phyloP scores from a whole-genome alignment of 2,888 invertebrate genomes.

The Euplexia lucipara region DNA sequence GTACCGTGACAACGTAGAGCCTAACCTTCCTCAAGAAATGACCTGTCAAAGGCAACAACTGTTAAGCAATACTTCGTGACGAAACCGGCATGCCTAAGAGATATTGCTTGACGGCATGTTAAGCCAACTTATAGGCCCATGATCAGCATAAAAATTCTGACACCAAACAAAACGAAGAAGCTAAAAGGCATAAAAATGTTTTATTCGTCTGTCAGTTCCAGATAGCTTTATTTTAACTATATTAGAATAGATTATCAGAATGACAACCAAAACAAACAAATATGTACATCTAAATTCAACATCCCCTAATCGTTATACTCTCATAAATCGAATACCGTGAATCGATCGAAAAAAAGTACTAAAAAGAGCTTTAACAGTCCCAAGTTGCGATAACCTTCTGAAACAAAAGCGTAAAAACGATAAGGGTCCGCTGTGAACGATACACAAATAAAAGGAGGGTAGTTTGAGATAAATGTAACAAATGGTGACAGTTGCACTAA shows the following conservation, averaged over 20 bases:
- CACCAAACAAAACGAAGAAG: too few species aligned
- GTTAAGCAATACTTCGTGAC: too few species aligned
- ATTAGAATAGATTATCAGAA: neutral
- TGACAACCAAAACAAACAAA: conserved; percentile 14
- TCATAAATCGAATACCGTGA: conserved; percentile 27
- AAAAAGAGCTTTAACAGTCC: conserved; percentile 39
- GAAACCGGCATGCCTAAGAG: too few species aligned
- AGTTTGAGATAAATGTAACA: conserved; percentile 53
- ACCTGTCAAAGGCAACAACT: too few species aligned
- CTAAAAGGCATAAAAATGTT: too few species aligned
- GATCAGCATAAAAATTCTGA: too few species aligned
- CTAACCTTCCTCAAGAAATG: too few species aligned
- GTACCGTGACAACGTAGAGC: too few species aligned
- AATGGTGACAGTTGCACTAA: conserved; percentile 56
- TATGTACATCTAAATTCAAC: conserved; percentile 13
- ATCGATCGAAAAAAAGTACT: conserved; percentile 49
- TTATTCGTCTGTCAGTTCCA: too few species aligned
- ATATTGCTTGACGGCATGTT: too few species aligned
- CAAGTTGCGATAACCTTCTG: conserved; percentile 44
- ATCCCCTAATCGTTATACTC: conserved; percentile 11
- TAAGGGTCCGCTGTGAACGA: conserved; percentile 63
- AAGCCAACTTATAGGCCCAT: too few species aligned
- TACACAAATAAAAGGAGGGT: conserved; percentile 62
- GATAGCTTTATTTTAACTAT: too few species aligned
- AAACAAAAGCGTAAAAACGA: conserved; percentile 65